Base-by-base conservation (phyloP, 2,888 invertebrate genomes). In the Nemapogon koenigi region DNA sequence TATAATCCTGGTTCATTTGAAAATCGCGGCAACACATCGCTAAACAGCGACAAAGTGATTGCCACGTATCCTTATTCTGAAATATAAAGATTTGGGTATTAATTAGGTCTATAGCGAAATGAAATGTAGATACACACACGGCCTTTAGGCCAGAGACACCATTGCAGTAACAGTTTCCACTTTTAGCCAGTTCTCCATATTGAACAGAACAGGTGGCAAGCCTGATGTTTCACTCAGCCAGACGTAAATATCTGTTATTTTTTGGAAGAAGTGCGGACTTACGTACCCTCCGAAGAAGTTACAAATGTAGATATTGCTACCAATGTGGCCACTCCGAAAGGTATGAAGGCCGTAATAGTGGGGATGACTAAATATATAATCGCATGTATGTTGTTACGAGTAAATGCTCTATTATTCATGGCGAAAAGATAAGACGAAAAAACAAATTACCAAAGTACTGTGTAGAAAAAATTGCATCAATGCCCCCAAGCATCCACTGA, bases 41-140 rank as follows among this genome's bases (percentile, higher is more conserved):
- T 2, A 76, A 50, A 43, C 72, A 62, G 7, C 54, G 57, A 45
- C 78, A 78, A 4, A 79, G 55, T 1, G 69, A 59, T 28, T 51
- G 57, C 75, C 68, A 72, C 3, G 62, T 62, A 25, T 71, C 69
- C 43, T 61, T 59, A 40, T 59, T 54, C 78, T 78, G 48, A n/a
- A n/a, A n/a, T n/a, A n/a, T n/a, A n/a, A n/a, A 30, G 4, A 4
- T 30, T 4, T 30, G 4, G 31, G 6, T n/a, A 7, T 7, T n/a
- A 4, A n/a, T 28, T 28, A 7, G 6, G 6, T 22, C 22, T 10
- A 22, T 22, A 22, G 7, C 22, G 8, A 8, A 22, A 22, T n/a
- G n/a, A 8, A 22, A 22, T 10, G 8, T 7, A 22, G 22, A 22
- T 22, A 6, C 22, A 7, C 10, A 8, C 22, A n/a, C n/a, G n/a